These are phyloP conservation scores for Orchestia grillus DNA, from an alignment of 1,140 invertebrate species.

Conservation along the genomic window DNA sequence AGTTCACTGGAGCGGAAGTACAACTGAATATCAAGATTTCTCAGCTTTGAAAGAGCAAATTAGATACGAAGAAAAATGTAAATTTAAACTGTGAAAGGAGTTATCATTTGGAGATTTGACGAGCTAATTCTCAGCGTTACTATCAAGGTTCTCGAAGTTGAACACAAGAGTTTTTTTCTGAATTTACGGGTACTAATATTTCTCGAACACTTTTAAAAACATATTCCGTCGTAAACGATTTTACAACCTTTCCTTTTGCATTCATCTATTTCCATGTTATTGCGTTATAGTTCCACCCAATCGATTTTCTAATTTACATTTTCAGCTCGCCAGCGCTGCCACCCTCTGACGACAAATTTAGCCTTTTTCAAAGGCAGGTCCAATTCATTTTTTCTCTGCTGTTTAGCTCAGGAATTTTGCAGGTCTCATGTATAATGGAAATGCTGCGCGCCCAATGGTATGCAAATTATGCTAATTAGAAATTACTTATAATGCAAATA, in stretches of 20 bases:
- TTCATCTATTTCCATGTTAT: background rate
- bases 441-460: background rate
- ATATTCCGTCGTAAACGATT: background rate
- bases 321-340: background rate
- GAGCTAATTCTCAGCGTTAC: background rate
- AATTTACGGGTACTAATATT: background rate
- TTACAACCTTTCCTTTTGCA: background rate
- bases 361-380: background rate
- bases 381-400: background rate
- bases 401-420: background rate
- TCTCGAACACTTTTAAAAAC: background rate
- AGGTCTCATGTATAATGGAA: slow-evolving; percentile 24
- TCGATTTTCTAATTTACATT: background rate
- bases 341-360: background rate
- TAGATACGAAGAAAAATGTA: background rate
- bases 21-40: background rate
- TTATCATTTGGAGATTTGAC: background rate
- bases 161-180: background rate
- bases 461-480: slow-evolving; percentile 30
- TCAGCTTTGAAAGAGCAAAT: background rate
- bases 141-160: background rate
- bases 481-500: slow-evolving; percentile 42
- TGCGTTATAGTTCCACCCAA: background rate
- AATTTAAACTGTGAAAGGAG: background rate
- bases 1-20: background rate